These are phyloP conservation scores for Pachypeltis micranthus DNA, from an alignment of 1,140 invertebrate genomes.

Conservation along the genomic window DNA sequence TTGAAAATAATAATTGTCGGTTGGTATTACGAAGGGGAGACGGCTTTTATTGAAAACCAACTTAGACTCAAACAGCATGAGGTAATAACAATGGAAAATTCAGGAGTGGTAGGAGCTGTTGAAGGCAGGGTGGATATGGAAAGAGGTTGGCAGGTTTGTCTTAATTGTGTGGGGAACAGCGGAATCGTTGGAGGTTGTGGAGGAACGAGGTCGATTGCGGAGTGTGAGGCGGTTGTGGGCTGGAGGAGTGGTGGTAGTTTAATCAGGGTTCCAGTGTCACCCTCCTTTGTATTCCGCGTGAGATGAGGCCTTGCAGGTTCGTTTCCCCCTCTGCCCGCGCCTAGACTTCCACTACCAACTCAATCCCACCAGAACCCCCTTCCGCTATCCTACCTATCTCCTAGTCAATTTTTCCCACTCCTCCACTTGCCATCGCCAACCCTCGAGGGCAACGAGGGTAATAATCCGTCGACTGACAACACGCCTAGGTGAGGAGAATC, in stretches of 20 bases:
- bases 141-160: neutral
- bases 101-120: too few relatives aligned
- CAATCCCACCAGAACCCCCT: too few relatives aligned
- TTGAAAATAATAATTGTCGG: too few relatives aligned
- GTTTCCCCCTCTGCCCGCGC: too few relatives aligned
- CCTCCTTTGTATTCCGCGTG: neutral
- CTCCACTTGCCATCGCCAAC: neutral
- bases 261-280: neutral
- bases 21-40: too few relatives aligned
- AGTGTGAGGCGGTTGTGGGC: too few relatives aligned
- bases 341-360: too few relatives aligned
- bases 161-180: neutral
- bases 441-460: neutral
- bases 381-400: too few relatives aligned
- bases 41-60: too few relatives aligned
- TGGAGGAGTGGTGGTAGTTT: too few relatives aligned
- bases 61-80: neutral
- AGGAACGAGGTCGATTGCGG: too few relatives aligned
- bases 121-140: neutral
- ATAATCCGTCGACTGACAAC: neutral
- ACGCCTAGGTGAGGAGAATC: neutral
- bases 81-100: neutral
- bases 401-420: neutral
- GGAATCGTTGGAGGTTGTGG: neutral
- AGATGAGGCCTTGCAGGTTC: too few relatives aligned